Percentiles rank a stretch among this genome's conserved stretches.
phyloP scores from a whole-genome alignment of 2,888 invertebrate genomes.

The Galeruca laticollis region DNA sequence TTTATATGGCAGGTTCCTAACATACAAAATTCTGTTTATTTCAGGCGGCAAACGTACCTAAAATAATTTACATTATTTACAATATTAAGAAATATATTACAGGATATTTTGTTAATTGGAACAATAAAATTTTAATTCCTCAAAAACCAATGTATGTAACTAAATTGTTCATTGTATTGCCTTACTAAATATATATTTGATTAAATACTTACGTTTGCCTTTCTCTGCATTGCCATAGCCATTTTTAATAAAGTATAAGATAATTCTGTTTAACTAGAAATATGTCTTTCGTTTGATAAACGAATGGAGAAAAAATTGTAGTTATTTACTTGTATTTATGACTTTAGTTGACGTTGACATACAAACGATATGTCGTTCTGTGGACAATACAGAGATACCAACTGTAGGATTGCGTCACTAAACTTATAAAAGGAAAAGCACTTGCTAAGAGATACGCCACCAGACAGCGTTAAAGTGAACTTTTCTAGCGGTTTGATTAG shows the following conservation, averaged over 20 bases:
- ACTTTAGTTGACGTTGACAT: too few species aligned
- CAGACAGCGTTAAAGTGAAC: too few species aligned
- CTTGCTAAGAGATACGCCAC: too few species aligned
- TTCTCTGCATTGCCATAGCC: conserved; percentile 81
- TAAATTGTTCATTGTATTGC: not conserved
- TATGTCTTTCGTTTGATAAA: too few species aligned
- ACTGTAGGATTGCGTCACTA: too few species aligned
- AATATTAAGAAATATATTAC: conserved; percentile 14
- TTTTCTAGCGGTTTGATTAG: too few species aligned
- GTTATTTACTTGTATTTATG: too few species aligned
- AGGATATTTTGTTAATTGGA: not conserved
- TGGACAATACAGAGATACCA: too few species aligned
- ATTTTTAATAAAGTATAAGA: conserved; percentile 60
- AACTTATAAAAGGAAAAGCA: too few species aligned
- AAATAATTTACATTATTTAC: conserved; percentile 41
- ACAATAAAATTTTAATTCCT: not conserved
- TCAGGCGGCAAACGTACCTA: conserved; percentile 98
- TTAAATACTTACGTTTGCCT: conserved; percentile 76
- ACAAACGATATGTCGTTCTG: too few species aligned
- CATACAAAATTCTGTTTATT: conserved; percentile 96
- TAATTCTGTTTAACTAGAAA: too few species aligned
- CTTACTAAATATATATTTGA: not conserved
- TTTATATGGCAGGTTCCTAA: conserved; percentile 98
- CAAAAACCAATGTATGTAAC: not conserved
- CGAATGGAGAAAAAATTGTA: too few species aligned